Evolutionary conservation across 2,888 invertebrate genomes (phyloP).

Genomic region (Sympetrum striolatum): DNA sequence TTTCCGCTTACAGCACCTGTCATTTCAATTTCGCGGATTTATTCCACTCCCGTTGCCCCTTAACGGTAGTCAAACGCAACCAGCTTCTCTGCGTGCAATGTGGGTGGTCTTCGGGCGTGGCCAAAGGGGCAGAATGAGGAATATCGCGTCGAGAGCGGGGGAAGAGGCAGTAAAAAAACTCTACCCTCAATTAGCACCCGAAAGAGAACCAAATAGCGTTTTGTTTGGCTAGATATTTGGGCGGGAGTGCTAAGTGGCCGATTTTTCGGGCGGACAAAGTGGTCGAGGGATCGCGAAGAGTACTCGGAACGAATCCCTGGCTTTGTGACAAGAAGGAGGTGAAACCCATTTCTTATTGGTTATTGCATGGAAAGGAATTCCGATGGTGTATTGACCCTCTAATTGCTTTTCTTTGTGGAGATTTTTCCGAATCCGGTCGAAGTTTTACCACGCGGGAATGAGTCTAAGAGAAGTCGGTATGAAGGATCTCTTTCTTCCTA

Average conservation of each 20-base stretch:
- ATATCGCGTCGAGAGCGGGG: not conserved
- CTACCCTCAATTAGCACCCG: constrained; percentile 18
- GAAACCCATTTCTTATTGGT: too few species aligned
- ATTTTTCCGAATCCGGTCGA: too few species aligned
- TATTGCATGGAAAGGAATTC: too few species aligned
- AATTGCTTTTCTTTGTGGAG: too few species aligned
- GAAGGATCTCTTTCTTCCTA: too few species aligned
- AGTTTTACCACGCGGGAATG: too few species aligned
- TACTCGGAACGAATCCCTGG: not conserved
- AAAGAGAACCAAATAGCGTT: constrained; percentile 30
- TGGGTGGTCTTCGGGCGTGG: constrained; percentile 1
- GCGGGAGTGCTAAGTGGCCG: constrained; percentile 10
- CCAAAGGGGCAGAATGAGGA: not conserved
- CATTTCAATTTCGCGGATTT: not conserved
- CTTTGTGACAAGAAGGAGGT: too few species aligned
- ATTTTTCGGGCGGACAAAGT: not conserved
- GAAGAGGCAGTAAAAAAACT: not conserved
- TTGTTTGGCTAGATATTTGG: not conserved
- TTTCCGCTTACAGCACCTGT: not conserved
- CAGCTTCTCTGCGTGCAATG: not conserved
- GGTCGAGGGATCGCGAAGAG: not conserved
- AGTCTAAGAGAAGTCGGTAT: too few species aligned
- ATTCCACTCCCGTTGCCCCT: not conserved
- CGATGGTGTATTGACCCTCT: too few species aligned
- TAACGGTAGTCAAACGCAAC: not conserved